Base-by-base conservation (phyloP, 2,113 vertebrate species). In the Chionis minor region DNA sequence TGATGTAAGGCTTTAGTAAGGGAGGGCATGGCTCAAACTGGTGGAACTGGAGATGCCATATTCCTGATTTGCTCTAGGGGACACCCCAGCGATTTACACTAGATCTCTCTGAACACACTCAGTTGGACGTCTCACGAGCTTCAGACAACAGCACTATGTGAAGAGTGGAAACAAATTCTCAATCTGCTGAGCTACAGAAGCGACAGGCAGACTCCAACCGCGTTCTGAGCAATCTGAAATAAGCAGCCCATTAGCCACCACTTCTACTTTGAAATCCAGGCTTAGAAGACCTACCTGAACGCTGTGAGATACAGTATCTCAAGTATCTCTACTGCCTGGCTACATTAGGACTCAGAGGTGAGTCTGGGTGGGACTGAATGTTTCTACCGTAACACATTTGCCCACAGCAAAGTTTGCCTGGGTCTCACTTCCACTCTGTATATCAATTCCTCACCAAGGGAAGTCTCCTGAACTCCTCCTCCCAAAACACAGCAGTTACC, bases 11-110 rank as follows among this genome's bases (percentile, higher is more conserved):
- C 35, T 81, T 88, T 28, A 24, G 40, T 14, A 9, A 47, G 40
- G 44, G 30, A 54, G 21, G 61, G 42, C 30, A 49, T 8, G 19
- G 61, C 71, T 62, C 79, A 33, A 2, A 45, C 17, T 26, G 33
- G 44, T 58, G 65, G 24, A 52, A 52, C 54, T 30, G 75, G 51
- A 90, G 61, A 28, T 51, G 61, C 58, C 23, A 12, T 11, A 32
- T 18, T 86, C 70, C 70, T 2, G 16, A 11, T 59, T 26, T 79
- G 66, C 49, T 52, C 26, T 6, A 10, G 11, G 15, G 47, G 17
- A 83, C 62, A 28, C 32, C 15, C 28, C 58, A 61, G 56, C 6
- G 17, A 28, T 24, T 40, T 0, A 32, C 1, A 2, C 2, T 3
- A 20, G n/a, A 11, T 20, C 8, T 24, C 51, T 54, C 75, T 75